Evolutionary conservation across 2,113 vertebrate genomes (phyloP).

Genomic region (Brachyhypopomus gauderio): DNA sequence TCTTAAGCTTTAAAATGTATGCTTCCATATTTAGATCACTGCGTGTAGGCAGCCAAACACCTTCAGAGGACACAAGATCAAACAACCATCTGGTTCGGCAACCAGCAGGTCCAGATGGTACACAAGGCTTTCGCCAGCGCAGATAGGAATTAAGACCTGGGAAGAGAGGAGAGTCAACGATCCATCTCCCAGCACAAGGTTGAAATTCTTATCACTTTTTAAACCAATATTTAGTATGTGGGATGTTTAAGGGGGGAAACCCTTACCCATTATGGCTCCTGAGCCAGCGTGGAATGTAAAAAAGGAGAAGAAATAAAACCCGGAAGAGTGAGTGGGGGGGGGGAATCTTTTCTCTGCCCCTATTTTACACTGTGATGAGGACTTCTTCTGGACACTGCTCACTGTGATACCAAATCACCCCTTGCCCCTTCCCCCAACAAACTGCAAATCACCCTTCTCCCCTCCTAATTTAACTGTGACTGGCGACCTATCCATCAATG

Average conservation of each 20-base stretch:
- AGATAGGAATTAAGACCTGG: constrained; percentile 79
- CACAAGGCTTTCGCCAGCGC: constrained; percentile 92
- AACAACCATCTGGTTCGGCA: constrained; percentile 89
- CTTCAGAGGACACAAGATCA: constrained; percentile 84
- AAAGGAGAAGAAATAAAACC: constrained; percentile 40
- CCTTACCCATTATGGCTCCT: constrained; percentile 44
- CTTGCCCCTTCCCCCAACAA: constrained; percentile 47
- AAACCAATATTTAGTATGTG: constrained; percentile 53
- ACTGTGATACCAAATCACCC: constrained; percentile 83
- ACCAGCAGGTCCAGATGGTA: constrained; percentile 88
- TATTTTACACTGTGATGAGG: constrained; percentile 78
- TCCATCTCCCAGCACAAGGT: constrained; percentile 53
- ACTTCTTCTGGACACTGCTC: constrained; percentile 76
- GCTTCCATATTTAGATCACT: constrained; percentile 74
- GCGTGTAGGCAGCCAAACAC: constrained; percentile 77
- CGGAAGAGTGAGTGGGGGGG: constrained; percentile 52
- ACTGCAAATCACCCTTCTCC: constrained; percentile 61
- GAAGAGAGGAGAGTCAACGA: constrained; percentile 47
- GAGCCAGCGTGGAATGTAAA: constrained; percentile 38
- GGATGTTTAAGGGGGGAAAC: constrained; percentile 28
- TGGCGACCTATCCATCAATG: constrained; percentile 63
- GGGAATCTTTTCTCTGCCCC: constrained; percentile 44
- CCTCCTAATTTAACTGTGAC: constrained; percentile 76
- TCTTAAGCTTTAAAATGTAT: constrained; percentile 5
- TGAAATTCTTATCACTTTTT: constrained; percentile 52